Conservation (phyloP, 2,113 vertebrate species). For the Geococcyx californianus region DNA sequence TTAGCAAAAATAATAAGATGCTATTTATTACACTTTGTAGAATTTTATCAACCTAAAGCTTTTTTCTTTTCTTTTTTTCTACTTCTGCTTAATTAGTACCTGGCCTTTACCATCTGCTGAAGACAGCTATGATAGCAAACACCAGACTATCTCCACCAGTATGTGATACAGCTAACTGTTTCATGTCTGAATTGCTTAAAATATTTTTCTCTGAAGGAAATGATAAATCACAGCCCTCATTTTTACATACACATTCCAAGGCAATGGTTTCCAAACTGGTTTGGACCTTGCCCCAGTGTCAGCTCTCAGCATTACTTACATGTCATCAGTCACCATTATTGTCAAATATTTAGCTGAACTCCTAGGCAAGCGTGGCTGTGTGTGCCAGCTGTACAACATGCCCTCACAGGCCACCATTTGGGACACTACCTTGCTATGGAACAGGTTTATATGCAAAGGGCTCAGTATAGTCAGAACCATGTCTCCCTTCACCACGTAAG, state of each 20-base stretch:
- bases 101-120: conserved; percentile 57
- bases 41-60: conserved; percentile 17
- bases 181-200: conserved; percentile 44
- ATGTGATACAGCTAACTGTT: conserved; percentile 38
- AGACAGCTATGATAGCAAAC: neutral
- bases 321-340: conserved; percentile 22
- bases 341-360: conserved; percentile 5
- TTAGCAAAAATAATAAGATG: conserved; percentile 38
- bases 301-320: conserved; percentile 44
- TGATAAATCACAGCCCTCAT: conserved; percentile 44
- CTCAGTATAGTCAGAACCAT: neutral
- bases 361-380: neutral
- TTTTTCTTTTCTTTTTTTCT: neutral
- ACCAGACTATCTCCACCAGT: conserved; percentile 19
- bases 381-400: neutral
- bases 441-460: neutral
- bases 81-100: conserved; percentile 45
- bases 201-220: conserved; percentile 46
- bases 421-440: neutral
- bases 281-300: conserved; percentile 55
- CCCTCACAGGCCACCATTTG: neutral
- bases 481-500: neutral
- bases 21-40: conserved; percentile 9
- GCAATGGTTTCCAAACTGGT: conserved; percentile 56
- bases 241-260: conserved; percentile 32